Conservation (phyloP, 2,888 invertebrate species). For the Beris morrisii region DNA sequence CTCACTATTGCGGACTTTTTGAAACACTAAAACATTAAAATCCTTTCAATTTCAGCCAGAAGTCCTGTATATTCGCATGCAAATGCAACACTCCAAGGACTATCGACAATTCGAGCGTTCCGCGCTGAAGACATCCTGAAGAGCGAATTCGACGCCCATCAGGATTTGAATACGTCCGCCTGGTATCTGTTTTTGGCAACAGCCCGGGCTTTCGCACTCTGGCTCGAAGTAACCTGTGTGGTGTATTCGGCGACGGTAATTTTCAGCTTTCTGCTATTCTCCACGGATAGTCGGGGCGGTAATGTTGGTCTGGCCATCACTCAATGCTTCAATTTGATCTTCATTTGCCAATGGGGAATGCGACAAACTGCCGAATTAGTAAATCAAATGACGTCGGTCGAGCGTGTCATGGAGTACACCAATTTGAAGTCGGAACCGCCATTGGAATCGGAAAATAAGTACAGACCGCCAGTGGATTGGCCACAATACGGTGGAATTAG, state of each 20-base stretch:
- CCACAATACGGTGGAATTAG: constrained; percentile 64
- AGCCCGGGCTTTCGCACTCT: constrained; percentile 72
- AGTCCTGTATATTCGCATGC: constrained; percentile 75
- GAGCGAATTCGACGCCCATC: constrained; percentile 62
- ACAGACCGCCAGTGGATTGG: constrained; percentile 60
- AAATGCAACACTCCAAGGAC: constrained; percentile 70
- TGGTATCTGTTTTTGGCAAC: constrained; percentile 72
- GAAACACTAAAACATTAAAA: constrained; percentile 45
- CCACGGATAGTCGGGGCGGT: constrained; percentile 48
- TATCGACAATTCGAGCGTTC: constrained; percentile 73
- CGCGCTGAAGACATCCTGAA: constrained; percentile 63
- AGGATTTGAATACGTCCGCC: constrained; percentile 67
- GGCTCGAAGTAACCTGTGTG: constrained; percentile 70
- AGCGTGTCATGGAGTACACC: constrained; percentile 75
- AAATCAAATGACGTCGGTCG: constrained; percentile 75
- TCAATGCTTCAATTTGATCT: constrained; percentile 65
- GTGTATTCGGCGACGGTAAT: constrained; percentile 66
- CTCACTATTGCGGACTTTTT: constrained; percentile 40
- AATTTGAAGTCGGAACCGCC: constrained; percentile 63
- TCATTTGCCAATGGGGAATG: constrained; percentile 75
- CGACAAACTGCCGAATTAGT: constrained; percentile 77
- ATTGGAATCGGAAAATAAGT: constrained; percentile 51
- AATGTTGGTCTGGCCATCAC: constrained; percentile 68
- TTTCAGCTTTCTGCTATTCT: constrained; percentile 23
- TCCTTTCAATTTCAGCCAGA: constrained; percentile 57